A percentile compares a stretch with the other conserved stretches of the same genome.
These are phyloP conservation scores for Carcina quercana DNA, from an alignment of 2,888 invertebrate species.

Conservation along the genomic window DNA sequence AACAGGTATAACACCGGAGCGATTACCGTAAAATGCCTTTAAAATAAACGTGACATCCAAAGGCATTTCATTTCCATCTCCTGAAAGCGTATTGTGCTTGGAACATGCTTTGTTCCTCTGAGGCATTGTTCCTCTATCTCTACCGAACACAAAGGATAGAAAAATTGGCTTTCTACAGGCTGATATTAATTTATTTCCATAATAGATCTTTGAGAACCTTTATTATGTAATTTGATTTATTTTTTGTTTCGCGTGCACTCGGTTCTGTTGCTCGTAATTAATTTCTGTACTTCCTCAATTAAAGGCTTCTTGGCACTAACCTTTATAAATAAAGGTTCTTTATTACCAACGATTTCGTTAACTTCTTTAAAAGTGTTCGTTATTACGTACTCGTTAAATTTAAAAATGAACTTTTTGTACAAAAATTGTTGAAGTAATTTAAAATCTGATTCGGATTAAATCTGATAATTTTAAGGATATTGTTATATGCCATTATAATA, in stretches of 20 bases:
- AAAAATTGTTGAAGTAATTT: too few species aligned
- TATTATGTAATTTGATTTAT: conserved; percentile 9
- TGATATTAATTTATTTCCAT: conserved; percentile 55
- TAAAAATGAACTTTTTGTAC: too few species aligned
- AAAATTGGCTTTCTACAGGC: conserved; percentile 54
- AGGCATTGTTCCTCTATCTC: conserved; percentile 32
- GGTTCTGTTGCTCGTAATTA: conserved; percentile 2
- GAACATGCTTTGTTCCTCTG: conserved; percentile 24
- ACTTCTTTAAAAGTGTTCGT: too few species aligned
- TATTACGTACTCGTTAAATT: too few species aligned
- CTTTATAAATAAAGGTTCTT: too few species aligned
- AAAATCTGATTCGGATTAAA: too few species aligned
- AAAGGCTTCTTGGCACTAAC: too few species aligned
- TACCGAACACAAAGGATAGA: conserved; percentile 48
- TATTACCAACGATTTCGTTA: too few species aligned
- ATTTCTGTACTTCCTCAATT: background rate
- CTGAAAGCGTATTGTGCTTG: conserved; percentile 21
- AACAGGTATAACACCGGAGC: conserved; percentile 14
- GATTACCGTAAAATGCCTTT: conserved; percentile 17
- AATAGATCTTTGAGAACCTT: conserved; percentile 33
- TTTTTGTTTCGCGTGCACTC: background rate
- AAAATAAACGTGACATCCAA: conserved; percentile 17
- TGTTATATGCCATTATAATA: too few species aligned
- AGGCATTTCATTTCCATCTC: conserved; percentile 18
- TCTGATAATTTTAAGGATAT: too few species aligned